Evolutionary conservation across 2,113 vertebrate genomes (phyloP), one percentile per base, ranked within the genome.

Genomic region (Recurvirostra avosetta): DNA sequence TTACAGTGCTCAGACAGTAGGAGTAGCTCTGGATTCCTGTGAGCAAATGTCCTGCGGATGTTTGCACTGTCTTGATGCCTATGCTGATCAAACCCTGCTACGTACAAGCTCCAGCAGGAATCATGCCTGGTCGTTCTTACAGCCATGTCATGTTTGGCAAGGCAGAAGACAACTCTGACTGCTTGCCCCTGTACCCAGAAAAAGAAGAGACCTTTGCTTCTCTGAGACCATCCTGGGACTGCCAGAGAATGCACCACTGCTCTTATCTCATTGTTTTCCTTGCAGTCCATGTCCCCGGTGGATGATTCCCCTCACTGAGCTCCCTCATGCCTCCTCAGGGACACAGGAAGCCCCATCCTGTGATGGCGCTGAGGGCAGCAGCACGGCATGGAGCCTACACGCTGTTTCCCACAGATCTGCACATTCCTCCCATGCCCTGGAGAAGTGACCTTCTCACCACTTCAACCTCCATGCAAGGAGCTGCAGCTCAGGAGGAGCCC

Each of bases 291-390:
- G 43, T 90, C 72, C 40, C 41, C 1, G 1, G 7, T 40, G 92
- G 84, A 88, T 3, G 40, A 50, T 73, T 95, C 32, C 61, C 18
- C 34, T 59, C 76, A 11, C 12, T 84, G 82, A 92, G 18, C 43
- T 68, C 56, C 61, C 21, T 81, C 14, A 8, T 34, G 73, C 26
- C 66, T 92, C 68, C 90, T 83, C 30, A 27, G 66, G 86, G 86
- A 92, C 2, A 5, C 40, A 75, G 50, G 71, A 78, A 75, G 61
- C 36, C 77, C 61, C 52, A 12, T 52, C 62, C 68, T 3, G 5
- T 47, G 85, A 11, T 0, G 1, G 32, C 0, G 1, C 76, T 17
- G 70, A 65, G 58, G 50, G 38, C 7, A n/a, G 34, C 2, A 4
- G 53, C 49, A 27, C 0, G 0, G 20, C 12, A 2, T 29, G 50